Percentiles rank a stretch among this genome's conserved stretches.
phyloP scores from a whole-genome alignment of 2,888 invertebrate genomes.

The Drosophila aldrichi region DNA sequence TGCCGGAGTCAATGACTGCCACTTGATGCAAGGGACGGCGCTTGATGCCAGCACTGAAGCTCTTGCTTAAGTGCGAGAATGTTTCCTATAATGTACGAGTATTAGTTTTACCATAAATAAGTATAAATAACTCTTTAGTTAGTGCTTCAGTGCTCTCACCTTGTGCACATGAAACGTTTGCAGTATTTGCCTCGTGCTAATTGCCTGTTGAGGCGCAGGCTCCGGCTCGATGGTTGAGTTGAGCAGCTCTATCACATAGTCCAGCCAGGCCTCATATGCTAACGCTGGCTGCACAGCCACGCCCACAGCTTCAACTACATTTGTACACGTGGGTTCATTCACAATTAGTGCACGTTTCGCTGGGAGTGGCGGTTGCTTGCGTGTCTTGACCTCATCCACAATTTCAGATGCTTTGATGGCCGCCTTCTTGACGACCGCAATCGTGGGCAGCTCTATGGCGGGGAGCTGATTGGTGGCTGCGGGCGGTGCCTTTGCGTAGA shows the following conservation, averaged over 20 bases:
- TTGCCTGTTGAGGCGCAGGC: not conserved
- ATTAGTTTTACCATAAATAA: not conserved
- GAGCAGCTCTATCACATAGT: slow-evolving; percentile 91
- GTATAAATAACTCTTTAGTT: no score
- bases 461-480: slow-evolving; percentile 51
- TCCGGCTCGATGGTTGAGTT: slow-evolving; percentile 89
- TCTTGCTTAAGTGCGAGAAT: slow-evolving; percentile 90
- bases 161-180: slow-evolving; percentile 90
- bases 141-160: slow-evolving; percentile 75
- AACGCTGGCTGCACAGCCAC: slow-evolving; percentile 68
- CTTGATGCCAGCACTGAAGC: slow-evolving; percentile 89
- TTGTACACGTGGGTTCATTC: slow-evolving; percentile 37
- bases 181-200: slow-evolving; percentile 85
- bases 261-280: slow-evolving; percentile 90
- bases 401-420: slow-evolving; percentile 67
- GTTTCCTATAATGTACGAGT: slow-evolving; percentile 86
- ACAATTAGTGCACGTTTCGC: slow-evolving; percentile 74
- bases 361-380: slow-evolving; percentile 69
- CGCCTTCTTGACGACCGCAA: slow-evolving; percentile 72
- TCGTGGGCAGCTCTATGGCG: slow-evolving; percentile 71
- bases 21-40: slow-evolving; percentile 89
- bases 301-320: slow-evolving; percentile 23
- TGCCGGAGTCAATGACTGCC: slow-evolving; percentile 88
- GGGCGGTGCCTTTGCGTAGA: slow-evolving; percentile 41
- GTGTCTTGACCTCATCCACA: slow-evolving; percentile 65